phyloP scores from a whole-genome alignment of 2,797 vertebrate species.

The Sebastes elongatus region DNA sequence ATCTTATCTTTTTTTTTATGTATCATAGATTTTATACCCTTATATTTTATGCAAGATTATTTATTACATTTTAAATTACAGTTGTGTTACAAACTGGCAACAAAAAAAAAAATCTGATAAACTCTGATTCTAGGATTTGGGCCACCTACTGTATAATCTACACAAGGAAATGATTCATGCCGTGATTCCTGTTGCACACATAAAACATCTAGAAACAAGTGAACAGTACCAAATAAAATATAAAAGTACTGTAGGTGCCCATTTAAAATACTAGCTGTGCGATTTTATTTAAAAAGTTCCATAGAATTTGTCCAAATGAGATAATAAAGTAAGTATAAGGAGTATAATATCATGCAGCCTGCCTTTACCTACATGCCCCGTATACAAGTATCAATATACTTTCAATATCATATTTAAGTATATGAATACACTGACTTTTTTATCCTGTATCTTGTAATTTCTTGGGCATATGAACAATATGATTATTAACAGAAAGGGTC shows the following conservation, averaged over 20 bases:
- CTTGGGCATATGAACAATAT: not conserved
- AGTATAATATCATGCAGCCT: too few species aligned
- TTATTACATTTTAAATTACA: not conserved
- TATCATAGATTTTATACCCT: not conserved
- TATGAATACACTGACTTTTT: not conserved
- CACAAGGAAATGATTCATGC: not conserved
- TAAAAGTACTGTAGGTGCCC: fast-evolving
- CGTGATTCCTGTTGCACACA: not conserved
- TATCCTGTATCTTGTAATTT: not conserved
- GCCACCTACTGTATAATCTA: not conserved
- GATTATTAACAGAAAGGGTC: not conserved
- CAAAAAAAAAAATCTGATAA: not conserved
- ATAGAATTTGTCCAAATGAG: not conserved
- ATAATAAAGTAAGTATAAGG: not conserved
- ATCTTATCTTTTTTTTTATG: not conserved
- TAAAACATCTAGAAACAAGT: not conserved
- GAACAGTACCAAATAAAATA: not conserved
- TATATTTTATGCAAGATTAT: not conserved
- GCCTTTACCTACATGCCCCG: not conserved
- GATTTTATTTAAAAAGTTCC: not conserved
- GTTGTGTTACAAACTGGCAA: not conserved
- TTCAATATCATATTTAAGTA: not conserved
- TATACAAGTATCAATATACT: not conserved
- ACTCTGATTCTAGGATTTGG: not conserved
- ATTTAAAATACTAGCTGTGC: not conserved